Base-by-base conservation (phyloP, 2,113 vertebrate genomes). In the Petromus typicus region DNA sequence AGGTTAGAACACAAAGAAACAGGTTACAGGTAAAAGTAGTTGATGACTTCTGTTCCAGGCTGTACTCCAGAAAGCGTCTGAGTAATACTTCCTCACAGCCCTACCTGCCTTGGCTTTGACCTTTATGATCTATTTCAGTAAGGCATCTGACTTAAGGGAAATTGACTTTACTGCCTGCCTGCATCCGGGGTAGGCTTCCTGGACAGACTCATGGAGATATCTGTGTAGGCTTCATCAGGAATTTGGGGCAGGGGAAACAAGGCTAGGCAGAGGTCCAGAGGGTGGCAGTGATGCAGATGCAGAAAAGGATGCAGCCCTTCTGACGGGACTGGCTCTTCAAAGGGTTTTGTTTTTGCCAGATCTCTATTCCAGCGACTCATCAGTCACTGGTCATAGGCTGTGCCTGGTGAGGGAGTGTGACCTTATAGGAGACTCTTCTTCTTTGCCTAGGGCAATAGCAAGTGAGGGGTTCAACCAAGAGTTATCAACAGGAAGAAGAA, bases 11-110 rank as follows among this genome's bases (percentile, higher is more conserved):
- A 64, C 82, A 83, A 75, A 86, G 78, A 89, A 82, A 79, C 90
- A 92, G 80, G 81, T 81, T 95, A 81, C 56, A 79, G 84, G 48
- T 90, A 48, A 95, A 81, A 88, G 91, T 66, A 8, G 54, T 25
- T 25, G 86, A 51, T 40, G 76, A 56, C 12, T 80, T 54, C 76
- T 57, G 8, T 80, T 64, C 85, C 45, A 34, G 48, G 32, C 91
- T 73, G 37, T 34, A 56, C 34, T 95, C 90, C 78, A 83, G 56
- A 32, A 48, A 92, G 43, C 54, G 48, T 61, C 16, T 45, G 57
- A 78, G 66, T 85, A 81, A 18, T 56, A 48, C 78, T 93, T 61
- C 54, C 17, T 95, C 63, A 67, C 34, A 51, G 76, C 51, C 69
- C 92, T 56, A 48, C 45, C 32, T 75, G 63, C 80, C 89, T 56